Evolutionary conservation across 2,888 invertebrate genomes (phyloP).

Genomic region (Omphaloscelis lunosa): DNA sequence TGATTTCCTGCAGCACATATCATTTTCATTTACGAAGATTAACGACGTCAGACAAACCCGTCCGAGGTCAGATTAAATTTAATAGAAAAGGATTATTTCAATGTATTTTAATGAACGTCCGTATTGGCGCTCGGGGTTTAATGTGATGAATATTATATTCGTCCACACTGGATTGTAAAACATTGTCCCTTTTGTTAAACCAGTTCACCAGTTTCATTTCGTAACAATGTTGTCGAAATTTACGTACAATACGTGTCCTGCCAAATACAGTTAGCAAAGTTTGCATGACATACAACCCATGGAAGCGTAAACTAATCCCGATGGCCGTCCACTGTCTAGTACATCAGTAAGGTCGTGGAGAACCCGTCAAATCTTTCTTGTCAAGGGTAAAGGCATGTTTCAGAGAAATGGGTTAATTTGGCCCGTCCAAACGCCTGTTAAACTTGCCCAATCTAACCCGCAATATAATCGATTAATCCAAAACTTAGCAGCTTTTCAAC

Average conservation of each 20-base stretch:
- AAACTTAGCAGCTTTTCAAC: conserved; percentile 80
- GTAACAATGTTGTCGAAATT: conserved; percentile 45
- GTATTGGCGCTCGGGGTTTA: conserved; percentile 18
- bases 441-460: conserved; percentile 83
- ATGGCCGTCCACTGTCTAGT: conserved; percentile 55
- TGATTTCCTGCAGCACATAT: conserved; percentile 84
- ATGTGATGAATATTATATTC: conserved; percentile 47
- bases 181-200: conserved; percentile 42
- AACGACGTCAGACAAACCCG: conserved; percentile 67
- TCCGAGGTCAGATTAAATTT: conserved; percentile 61
- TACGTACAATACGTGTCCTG: conserved; percentile 42
- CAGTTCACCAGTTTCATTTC: conserved; percentile 36
- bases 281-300: conserved; percentile 38
- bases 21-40: conserved; percentile 81
- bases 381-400: conserved; percentile 74
- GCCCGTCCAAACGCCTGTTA: conserved; percentile 75
- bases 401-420: conserved; percentile 83
- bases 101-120: conserved; percentile 57
- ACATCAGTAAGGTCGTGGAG: conserved; percentile 63
- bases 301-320: conserved; percentile 55
- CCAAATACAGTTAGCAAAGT: conserved; percentile 51
- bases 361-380: conserved; percentile 73
- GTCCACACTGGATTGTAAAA: conserved; percentile 17
- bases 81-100: conserved; percentile 60
- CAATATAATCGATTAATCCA: conserved; percentile 83